These are phyloP conservation scores for Colinus virginianus DNA, from an alignment of 2,113 vertebrate genomes.

Conservation along the genomic window DNA sequence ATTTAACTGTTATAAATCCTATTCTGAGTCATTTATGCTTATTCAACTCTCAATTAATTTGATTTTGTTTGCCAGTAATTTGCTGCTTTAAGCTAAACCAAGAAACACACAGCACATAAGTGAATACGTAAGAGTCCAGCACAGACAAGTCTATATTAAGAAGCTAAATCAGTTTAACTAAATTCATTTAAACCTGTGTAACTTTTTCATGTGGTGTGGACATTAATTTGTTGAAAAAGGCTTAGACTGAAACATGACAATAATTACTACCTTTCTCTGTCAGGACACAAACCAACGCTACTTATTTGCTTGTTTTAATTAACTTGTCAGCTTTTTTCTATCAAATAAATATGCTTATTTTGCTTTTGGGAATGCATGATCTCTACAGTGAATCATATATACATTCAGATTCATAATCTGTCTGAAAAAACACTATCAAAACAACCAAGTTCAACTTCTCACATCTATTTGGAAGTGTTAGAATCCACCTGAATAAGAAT, in stretches of 20 bases:
- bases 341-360: background rate
- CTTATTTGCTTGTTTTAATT: background rate
- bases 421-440: background rate
- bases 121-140: background rate
- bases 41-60: constrained; percentile 29
- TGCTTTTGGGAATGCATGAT: background rate
- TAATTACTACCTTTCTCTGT: background rate
- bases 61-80: background rate
- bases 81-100: background rate
- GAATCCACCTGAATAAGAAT: background rate
- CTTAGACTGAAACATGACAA: background rate
- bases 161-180: background rate
- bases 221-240: background rate
- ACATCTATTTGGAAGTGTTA: background rate
- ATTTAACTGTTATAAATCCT: background rate
- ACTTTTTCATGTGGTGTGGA: background rate
- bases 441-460: background rate
- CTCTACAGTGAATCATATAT: background rate
- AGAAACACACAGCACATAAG: background rate
- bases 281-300: background rate
- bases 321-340: background rate
- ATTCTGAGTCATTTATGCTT: background rate
- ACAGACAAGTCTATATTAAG: background rate
- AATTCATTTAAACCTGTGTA: background rate
- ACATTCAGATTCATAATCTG: background rate